Percentiles rank a stretch among this genome's conserved stretches.
Conservation (phyloP, 2,888 invertebrate species). For the Latrodectus hesperus region DNA sequence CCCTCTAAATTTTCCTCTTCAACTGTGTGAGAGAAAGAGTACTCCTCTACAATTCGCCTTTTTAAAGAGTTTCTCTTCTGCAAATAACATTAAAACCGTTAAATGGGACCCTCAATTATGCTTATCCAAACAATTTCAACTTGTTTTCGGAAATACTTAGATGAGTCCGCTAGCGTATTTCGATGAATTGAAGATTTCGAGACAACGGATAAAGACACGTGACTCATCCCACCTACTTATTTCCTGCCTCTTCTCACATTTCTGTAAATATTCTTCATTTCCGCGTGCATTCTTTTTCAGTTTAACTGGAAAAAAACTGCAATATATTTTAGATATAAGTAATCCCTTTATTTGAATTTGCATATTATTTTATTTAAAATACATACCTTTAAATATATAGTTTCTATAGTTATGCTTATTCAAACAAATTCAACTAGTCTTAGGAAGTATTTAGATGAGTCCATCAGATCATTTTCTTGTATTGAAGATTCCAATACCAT, state of each 20-base stretch:
- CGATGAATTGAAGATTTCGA: conserved; percentile 3
- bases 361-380: too few relatives aligned
- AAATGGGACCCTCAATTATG: conserved; percentile 60
- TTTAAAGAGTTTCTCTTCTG: conserved; percentile 36
- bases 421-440: too few relatives aligned
- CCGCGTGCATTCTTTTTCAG: too few relatives aligned
- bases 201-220: conserved; percentile 2
- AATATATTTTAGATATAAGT: too few relatives aligned
- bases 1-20: neutral
- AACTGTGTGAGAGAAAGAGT: conserved; percentile 5
- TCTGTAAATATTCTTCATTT: neutral
- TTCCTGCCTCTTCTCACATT: conserved; percentile 5
- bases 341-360: too few relatives aligned
- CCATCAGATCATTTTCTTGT: too few relatives aligned
- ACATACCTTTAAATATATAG: too few relatives aligned
- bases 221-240: neutral
- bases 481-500: too few relatives aligned
- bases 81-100: conserved; percentile 63
- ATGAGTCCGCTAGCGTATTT: conserved; percentile 24
- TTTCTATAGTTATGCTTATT: too few relatives aligned
- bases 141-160: conserved; percentile 25
- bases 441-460: too few relatives aligned
- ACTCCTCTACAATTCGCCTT: conserved; percentile 38
- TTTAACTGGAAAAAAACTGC: too few relatives aligned
- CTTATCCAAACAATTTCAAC: conserved; percentile 65